phyloP scores from a whole-genome alignment of 2,888 invertebrate species.

The Zele albiditarsus region DNA sequence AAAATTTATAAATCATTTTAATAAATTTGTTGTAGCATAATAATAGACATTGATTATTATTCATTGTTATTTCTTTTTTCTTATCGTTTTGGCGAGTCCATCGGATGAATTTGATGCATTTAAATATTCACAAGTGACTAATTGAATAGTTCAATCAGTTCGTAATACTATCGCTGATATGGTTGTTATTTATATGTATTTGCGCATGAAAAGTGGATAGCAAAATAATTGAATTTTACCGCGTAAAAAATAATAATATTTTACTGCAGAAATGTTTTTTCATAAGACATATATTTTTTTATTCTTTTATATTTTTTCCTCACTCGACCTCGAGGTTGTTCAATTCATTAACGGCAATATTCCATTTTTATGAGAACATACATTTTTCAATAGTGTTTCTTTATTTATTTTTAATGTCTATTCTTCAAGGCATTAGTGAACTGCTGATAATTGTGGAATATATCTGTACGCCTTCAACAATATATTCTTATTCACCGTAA shows the following conservation, averaged over 20 bases:
- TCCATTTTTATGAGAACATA: slow-evolving; percentile 17
- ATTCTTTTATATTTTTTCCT: too few relatives aligned
- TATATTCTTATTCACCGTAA: neutral
- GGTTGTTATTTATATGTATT: too few relatives aligned
- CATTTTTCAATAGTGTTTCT: neutral
- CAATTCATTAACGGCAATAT: neutral
- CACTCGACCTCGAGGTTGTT: slow-evolving; percentile 8
- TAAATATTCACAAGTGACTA: neutral
- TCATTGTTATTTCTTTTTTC: neutral
- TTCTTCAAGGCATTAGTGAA: slow-evolving; percentile 2
- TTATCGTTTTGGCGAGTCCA: neutral
- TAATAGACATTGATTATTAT: neutral
- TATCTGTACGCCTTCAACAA: neutral
- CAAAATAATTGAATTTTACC: too few relatives aligned
- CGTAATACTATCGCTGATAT: too few relatives aligned
- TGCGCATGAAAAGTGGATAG: too few relatives aligned
- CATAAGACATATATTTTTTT: too few relatives aligned
- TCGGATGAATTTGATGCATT: neutral
- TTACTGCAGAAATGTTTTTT: too few relatives aligned
- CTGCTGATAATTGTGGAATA: neutral
- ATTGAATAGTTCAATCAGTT: too few relatives aligned
- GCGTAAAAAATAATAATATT: too few relatives aligned
- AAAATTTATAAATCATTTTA: neutral
- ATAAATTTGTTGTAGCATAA: neutral
- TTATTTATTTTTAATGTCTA: neutral